These are phyloP conservation scores for Drosophila eugracilis DNA, from an alignment of 1,140 invertebrate genomes.

Conservation along the genomic window DNA sequence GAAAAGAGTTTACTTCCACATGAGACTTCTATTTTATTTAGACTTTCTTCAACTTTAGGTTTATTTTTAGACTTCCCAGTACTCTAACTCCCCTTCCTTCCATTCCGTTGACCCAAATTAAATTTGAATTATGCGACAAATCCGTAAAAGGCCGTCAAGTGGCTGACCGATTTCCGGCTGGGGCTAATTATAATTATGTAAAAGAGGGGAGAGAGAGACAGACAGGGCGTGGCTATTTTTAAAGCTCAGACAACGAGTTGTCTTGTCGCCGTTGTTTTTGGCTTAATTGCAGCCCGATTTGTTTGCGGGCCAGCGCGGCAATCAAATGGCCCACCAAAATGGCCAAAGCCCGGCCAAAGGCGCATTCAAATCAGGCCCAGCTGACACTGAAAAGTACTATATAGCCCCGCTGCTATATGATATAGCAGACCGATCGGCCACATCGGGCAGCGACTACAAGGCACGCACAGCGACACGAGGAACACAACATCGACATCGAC, in stretches of 20 bases:
- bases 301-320: slow-evolving; percentile 64
- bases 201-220: slow-evolving; percentile 8
- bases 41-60: too few species aligned
- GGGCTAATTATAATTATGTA: slow-evolving; percentile 51
- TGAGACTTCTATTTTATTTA: too few species aligned
- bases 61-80: neutral
- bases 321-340: slow-evolving; percentile 67
- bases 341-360: slow-evolving; percentile 56
- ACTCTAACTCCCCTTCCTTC: neutral
- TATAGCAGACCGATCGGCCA: slow-evolving; percentile 35
- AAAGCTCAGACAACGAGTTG: slow-evolving; percentile 42
- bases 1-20: too few species aligned
- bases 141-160: slow-evolving; percentile 36
- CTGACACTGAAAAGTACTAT: slow-evolving; percentile 43
- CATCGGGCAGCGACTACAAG: slow-evolving; percentile 39
- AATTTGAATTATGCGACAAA: slow-evolving; percentile 51
- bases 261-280: slow-evolving; percentile 39
- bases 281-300: slow-evolving; percentile 71
- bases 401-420: neutral
- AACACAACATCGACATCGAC: slow-evolving; percentile 39
- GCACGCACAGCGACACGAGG: slow-evolving; percentile 56
- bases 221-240: slow-evolving; percentile 55
- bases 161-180: slow-evolving; percentile 54
- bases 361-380: slow-evolving; percentile 74
- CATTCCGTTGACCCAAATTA: slow-evolving; percentile 23